These are phyloP conservation scores for Struthidea cinerea DNA, from an alignment of 2,113 vertebrate genomes.

Conservation along the genomic window DNA sequence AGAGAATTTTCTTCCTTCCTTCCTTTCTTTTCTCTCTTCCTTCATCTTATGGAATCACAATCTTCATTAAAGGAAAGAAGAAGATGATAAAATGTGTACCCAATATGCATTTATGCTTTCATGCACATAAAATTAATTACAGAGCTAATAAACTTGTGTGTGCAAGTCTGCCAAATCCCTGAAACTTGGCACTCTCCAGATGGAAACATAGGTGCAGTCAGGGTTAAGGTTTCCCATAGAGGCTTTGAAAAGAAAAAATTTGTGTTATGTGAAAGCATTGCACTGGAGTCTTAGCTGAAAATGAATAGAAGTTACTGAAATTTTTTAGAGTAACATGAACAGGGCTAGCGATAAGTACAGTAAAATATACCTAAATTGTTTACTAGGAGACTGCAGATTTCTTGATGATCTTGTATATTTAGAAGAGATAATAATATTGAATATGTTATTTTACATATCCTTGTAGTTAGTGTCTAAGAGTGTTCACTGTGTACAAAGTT, in stretches of 20 bases:
- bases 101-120: not conserved
- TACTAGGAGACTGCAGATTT: not conserved
- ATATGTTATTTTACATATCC: not conserved
- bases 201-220: not conserved
- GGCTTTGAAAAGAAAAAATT: not conserved
- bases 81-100: not conserved
- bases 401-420: not conserved
- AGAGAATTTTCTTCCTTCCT: not conserved
- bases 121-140: not conserved
- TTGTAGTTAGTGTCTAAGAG: not conserved
- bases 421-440: not conserved
- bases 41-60: not conserved
- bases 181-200: not conserved
- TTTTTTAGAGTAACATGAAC: not conserved
- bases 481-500: not conserved
- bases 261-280: not conserved
- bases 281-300: not conserved
- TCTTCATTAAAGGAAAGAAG: not conserved
- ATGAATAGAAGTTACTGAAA: not conserved
- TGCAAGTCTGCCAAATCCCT: not conserved
- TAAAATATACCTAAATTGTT: not conserved
- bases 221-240: not conserved
- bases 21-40: not conserved
- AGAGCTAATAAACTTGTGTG: not conserved
- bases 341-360: not conserved